Evolutionary conservation across 1,140 invertebrate genomes (phyloP), one percentile per base, ranked within the genome.

Genomic region (Aphaenogaster ashmeadi): DNA sequence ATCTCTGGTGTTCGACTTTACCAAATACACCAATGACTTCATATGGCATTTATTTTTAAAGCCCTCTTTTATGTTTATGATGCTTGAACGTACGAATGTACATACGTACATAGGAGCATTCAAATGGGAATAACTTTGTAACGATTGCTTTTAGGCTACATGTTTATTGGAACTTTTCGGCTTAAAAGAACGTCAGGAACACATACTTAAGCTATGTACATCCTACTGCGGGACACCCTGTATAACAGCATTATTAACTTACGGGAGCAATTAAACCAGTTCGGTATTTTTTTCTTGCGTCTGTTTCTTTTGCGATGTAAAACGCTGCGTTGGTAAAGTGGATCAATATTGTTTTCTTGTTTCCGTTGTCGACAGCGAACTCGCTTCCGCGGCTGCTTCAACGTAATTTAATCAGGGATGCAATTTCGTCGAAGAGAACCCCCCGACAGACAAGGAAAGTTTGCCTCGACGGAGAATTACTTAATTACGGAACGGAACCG

Each of bases 271-370:
- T 80, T 52, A 80, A 80, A 64, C 7, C 13, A 80, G n/a, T 52
- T 38, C 9, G 13, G 18, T 80, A 47, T 74, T 38, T 47, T 13
- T 36, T 71, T 52, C 52, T 21, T 27, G 38, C 6, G 60, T 38
- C 27, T 62, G 33, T 83, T 72, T 83, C 18, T 74, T 58, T 47
- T 7, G n/a, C 21, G 9, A 86, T 79, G 62, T 78, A 79, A 86
- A 66, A 78, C 62, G 44, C 9, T 13, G 38, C 33, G 21, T 52
- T 33, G 18, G 62, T 52, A 85, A 85, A 77, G 74, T 44, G 60
- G 47, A 86, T 86, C 84, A 79, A 66, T 54, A 79, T 86, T 67
- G 38, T 80, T 86, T 56, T 80, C 84, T 83, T 83, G 36, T 83
- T 83, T 83, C 80, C 80, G 47, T 71, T 71, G 54, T 74, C 67